phyloP scores from a whole-genome alignment of 1,140 invertebrate genomes.

The Araneus ventricosus region DNA sequence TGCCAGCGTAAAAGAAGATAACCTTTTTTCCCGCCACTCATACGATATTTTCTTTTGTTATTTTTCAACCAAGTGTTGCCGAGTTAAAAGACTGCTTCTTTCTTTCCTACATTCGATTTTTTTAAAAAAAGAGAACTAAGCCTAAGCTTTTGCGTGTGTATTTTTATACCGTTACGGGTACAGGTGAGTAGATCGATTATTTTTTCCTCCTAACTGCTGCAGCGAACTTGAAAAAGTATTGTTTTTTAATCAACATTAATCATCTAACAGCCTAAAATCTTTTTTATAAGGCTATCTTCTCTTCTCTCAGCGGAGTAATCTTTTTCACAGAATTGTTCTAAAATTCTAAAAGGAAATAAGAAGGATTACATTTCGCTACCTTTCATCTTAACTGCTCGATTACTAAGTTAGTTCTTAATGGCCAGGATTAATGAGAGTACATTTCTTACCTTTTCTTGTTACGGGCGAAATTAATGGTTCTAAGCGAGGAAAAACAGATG shows the following conservation, averaged over 20 bases:
- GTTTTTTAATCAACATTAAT: slow-evolving; percentile 69
- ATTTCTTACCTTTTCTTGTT: slow-evolving; percentile 38
- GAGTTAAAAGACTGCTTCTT: slow-evolving; percentile 39
- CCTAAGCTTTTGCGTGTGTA: slow-evolving; percentile 39
- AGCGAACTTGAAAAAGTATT: slow-evolving; percentile 47
- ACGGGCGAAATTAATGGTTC: slow-evolving; percentile 22
- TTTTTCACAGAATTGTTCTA: slow-evolving; percentile 19
- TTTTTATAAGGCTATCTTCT: neutral
- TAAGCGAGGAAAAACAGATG: slow-evolving; percentile 10
- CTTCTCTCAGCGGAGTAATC: neutral
- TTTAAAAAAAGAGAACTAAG: neutral
- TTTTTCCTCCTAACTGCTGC: neutral
- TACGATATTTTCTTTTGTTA: slow-evolving; percentile 54
- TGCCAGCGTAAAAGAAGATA: neutral
- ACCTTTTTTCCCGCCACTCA: slow-evolving; percentile 18
- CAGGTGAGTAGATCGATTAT: slow-evolving; percentile 45
- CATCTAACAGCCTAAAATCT: slow-evolving; percentile 49
- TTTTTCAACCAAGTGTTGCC: slow-evolving; percentile 56
- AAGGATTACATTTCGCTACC: slow-evolving; percentile 32
- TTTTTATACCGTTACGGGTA: slow-evolving; percentile 36
- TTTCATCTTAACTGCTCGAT: slow-evolving; percentile 41
- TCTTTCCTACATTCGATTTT: neutral
- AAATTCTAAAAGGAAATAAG: slow-evolving; percentile 29
- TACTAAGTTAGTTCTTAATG: slow-evolving; percentile 40
- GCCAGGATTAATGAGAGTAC: slow-evolving; percentile 21